Evolutionary conservation across 2,797 vertebrate genomes (phyloP), one percentile per base, ranked within the genome.

Genomic region (Chaunax sp.): DNA sequence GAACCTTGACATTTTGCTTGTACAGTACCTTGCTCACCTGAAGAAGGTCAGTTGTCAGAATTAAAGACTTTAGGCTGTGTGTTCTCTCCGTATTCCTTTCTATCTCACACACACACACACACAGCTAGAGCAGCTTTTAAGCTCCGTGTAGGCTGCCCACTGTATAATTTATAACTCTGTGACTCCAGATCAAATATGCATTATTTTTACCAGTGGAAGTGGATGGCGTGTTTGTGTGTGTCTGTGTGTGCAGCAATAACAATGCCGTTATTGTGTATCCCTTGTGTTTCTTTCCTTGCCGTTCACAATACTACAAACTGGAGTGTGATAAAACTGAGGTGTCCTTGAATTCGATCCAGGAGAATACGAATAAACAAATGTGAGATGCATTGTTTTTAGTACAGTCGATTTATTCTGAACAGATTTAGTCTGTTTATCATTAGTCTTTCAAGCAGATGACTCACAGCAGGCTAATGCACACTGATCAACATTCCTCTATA

Each of bases 91-190:
- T 68, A 25, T 46, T 22, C 20, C 52, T 37, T 11, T 20, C 3
- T 15, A 22, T n/a, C 68, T 44, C 41, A 16, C 37, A 40, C 12
- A 28, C 38, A 19, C 33, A 30, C 37, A 56, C n/a, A 54, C 7
- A 46, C 56, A 58, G 37, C 49, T 19, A 19, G 10, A 18, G 18
- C 13, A 52, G 80, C 88, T 90, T 86, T 89, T 77, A 83, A 73
- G 78, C 69, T 78, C 56, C 51, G 46, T 70, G 78, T 70, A 62
- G 74, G 67, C 76, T 64, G 40, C 63, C 45, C 37, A 64, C 54
- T 89, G 62, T 85, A 88, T 91, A 80, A 90, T 91, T 92, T 59
- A 89, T 88, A 80, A 64, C 73, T 77, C 62, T 50, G 58, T 55
- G 69, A 70, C 84, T 77, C 80, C 53, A 80, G 78, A 85, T 87